Conservation (phyloP, 2,797 vertebrate genomes). For the Iguana delicatissima region DNA sequence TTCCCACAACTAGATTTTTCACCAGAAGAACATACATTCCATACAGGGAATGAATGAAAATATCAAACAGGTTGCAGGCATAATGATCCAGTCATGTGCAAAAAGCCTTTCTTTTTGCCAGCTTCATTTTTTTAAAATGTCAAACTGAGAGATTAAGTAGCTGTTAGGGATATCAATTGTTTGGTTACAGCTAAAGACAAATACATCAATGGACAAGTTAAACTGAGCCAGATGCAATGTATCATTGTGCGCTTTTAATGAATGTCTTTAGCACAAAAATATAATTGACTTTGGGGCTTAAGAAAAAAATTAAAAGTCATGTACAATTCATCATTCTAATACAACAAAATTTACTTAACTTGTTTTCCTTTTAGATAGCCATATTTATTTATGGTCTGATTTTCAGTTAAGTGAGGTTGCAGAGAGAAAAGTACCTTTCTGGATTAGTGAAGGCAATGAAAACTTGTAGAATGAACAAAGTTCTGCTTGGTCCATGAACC, state of each 20-base stretch:
- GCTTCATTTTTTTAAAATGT: not conserved
- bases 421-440: not conserved
- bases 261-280: constrained; percentile 15
- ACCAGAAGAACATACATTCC: constrained; percentile 5
- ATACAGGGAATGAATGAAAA: constrained; percentile 42
- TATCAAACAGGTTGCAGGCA: not conserved
- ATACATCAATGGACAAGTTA: constrained; percentile 38
- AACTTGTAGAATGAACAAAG: too few species aligned
- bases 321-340: constrained; percentile 10
- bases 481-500: too few species aligned
- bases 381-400: not conserved
- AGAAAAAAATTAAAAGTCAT: constrained; percentile 30
- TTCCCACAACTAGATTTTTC: constrained; percentile 21
- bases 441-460: not conserved
- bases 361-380: not conserved
- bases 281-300: constrained; percentile 22
- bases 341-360: not conserved
- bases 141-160: constrained; percentile 40
- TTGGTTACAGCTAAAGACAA: constrained; percentile 8
- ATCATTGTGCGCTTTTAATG: not conserved
- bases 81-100: constrained; percentile 9
- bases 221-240: constrained; percentile 37
- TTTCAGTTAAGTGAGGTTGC: not conserved
- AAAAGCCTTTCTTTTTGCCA: not conserved
- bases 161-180: constrained; percentile 22